A percentile compares a stretch with the other conserved stretches of the same genome.
phyloP scores from a whole-genome alignment of 2,113 vertebrate genomes.

The Tyto alba region DNA sequence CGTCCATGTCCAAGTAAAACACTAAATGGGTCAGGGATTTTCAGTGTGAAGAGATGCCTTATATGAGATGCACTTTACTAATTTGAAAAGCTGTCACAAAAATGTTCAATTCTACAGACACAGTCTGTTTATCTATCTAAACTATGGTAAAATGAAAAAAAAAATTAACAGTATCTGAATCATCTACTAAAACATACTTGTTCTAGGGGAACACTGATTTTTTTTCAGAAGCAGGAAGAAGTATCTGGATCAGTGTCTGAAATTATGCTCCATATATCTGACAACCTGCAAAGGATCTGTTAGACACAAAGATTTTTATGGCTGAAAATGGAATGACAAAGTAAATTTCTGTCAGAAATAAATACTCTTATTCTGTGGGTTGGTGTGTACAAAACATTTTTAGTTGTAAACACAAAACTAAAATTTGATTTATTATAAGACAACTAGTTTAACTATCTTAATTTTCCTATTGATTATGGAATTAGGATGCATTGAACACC shows the following conservation, averaged over 20 bases:
- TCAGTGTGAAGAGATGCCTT: background rate
- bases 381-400: background rate
- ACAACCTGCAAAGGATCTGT: background rate
- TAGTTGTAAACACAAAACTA: background rate
- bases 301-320: background rate
- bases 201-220: background rate
- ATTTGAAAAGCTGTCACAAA: slow-evolving; percentile 30
- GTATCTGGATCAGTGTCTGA: background rate
- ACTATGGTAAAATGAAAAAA: background rate
- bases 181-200: background rate
- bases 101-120: slow-evolving; percentile 3
- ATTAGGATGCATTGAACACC: background rate
- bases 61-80: background rate
- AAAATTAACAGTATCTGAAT: background rate
- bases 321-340: background rate
- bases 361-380: background rate
- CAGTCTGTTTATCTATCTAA: slow-evolving; percentile 27
- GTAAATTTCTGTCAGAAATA: background rate
- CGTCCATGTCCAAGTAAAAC: background rate
- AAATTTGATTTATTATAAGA: background rate
- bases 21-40: background rate
- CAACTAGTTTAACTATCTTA: background rate
- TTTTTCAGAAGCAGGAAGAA: slow-evolving; percentile 2
- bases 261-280: background rate
- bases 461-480: background rate